Conservation (phyloP, 2,888 invertebrate genomes). For the Sarcophaga subvicina region DNA sequence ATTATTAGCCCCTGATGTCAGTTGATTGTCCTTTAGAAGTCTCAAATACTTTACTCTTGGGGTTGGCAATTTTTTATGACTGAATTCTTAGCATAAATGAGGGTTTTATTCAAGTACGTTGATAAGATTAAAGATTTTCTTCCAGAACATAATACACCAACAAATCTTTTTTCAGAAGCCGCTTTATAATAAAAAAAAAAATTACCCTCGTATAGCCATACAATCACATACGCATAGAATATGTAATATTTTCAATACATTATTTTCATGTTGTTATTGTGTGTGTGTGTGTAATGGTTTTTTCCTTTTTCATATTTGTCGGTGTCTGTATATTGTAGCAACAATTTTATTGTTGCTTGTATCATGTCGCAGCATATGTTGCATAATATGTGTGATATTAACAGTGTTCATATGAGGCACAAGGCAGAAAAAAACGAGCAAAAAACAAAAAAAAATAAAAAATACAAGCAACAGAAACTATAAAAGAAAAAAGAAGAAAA, state of each 20-base stretch:
- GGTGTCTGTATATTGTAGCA: slow-evolving; percentile 41
- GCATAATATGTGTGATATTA: slow-evolving; percentile 68
- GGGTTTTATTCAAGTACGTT: too few species aligned
- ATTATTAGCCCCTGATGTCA: too few species aligned
- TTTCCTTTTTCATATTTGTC: slow-evolving; percentile 1
- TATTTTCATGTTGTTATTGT: slow-evolving; percentile 10
- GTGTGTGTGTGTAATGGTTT: background rate
- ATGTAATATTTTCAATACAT: slow-evolving; percentile 57
- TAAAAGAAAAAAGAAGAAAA: slow-evolving; percentile 23
- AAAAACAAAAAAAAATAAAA: slow-evolving; percentile 10
- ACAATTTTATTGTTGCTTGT: slow-evolving; percentile 65
- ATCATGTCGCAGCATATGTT: slow-evolving; percentile 71
- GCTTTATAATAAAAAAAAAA: background rate
- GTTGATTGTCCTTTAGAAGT: too few species aligned
- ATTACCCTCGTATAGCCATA: background rate
- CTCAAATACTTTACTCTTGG: too few species aligned
- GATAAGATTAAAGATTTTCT: too few species aligned
- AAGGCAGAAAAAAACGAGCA: slow-evolving; percentile 25
- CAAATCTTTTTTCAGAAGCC: background rate
- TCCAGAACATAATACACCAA: too few species aligned
- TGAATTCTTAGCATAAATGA: too few species aligned
- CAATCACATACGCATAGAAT: slow-evolving; percentile 12
- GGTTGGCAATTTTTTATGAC: too few species aligned
- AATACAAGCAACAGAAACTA: slow-evolving; percentile 31
- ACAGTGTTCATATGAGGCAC: slow-evolving; percentile 24